Evolutionary conservation across 1,140 invertebrate species (phyloP).

Genomic region (Drosophila dunni): DNA sequence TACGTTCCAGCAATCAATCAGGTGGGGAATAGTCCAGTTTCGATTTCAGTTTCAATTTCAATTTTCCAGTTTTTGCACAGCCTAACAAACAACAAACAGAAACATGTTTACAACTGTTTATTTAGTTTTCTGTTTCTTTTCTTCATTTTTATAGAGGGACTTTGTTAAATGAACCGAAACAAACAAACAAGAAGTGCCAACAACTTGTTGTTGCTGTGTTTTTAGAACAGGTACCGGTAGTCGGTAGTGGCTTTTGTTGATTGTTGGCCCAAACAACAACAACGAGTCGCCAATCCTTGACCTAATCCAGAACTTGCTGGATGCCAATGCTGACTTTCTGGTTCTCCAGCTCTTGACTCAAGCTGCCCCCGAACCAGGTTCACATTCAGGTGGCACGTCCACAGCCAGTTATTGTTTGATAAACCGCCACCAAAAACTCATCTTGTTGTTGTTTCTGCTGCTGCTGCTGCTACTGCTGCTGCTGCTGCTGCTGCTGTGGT

Average conservation of each 20-base stretch:
- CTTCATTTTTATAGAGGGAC: conserved; percentile 41
- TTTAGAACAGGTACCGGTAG: conserved; percentile 78
- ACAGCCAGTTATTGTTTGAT: conserved; percentile 70
- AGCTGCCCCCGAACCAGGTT: conserved; percentile 45
- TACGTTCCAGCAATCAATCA: conserved; percentile 10
- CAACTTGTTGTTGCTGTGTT: conserved; percentile 47
- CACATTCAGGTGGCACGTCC: conserved; percentile 60
- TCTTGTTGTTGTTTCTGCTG: conserved; percentile 19
- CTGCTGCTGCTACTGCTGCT: not conserved
- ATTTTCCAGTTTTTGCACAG: conserved; percentile 19
- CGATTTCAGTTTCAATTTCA: conserved; percentile 35
- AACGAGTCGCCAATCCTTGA: conserved; percentile 77
- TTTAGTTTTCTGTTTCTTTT: not conserved
- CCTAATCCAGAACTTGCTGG: conserved; percentile 79
- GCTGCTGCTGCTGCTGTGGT: conserved; percentile 27
- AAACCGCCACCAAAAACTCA: conserved; percentile 55
- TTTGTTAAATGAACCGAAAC: conserved; percentile 56
- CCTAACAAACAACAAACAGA: conserved; percentile 48
- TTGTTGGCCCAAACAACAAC: conserved; percentile 61
- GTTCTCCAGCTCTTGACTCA: conserved; percentile 38
- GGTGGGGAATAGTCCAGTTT: conserved; percentile 66
- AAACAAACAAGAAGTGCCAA: conserved; percentile 49
- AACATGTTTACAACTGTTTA: conserved; percentile 70
- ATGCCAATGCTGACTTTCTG: conserved; percentile 52
- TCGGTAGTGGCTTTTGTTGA: not conserved